These are phyloP conservation scores for Drosophila orosa DNA, from an alignment of 1,140 invertebrate genomes.

Conservation along the genomic window DNA sequence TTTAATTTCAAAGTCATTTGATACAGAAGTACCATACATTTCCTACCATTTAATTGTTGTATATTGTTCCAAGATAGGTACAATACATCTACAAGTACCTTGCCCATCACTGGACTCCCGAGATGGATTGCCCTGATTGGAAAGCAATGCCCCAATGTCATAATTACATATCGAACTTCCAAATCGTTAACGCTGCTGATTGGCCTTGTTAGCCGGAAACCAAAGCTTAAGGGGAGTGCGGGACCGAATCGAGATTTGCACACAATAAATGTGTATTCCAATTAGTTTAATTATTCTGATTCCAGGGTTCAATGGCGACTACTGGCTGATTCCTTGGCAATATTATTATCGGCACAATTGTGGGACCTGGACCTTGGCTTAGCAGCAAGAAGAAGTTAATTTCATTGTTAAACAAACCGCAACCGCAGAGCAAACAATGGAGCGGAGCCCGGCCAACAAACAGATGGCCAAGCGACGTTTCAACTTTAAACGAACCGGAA, in stretches of 20 bases:
- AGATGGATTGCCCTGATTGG: slow-evolving; percentile 13
- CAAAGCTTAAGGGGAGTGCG: background rate
- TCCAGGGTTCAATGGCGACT: slow-evolving; percentile 20
- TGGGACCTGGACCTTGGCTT: slow-evolving; percentile 20
- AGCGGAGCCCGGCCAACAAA: slow-evolving; percentile 31
- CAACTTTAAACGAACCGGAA: slow-evolving; percentile 80
- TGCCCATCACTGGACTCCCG: background rate
- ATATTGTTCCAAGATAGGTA: background rate
- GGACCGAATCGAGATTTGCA: slow-evolving; percentile 34
- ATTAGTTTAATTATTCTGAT: slow-evolving; percentile 50
- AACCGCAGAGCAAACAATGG: slow-evolving; percentile 65
- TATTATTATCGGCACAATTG: slow-evolving; percentile 36
- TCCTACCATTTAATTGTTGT: no score
- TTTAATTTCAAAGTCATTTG: no score
- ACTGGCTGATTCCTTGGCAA: slow-evolving; percentile 14
- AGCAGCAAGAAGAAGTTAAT: slow-evolving; percentile 64
- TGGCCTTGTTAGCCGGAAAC: slow-evolving; percentile 28
- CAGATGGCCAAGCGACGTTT: slow-evolving; percentile 66
- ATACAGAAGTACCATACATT: no score
- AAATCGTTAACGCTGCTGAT: slow-evolving; percentile 45
- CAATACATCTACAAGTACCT: background rate
- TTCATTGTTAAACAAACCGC: slow-evolving; percentile 74
- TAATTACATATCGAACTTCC: slow-evolving; percentile 45
- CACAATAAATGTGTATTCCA: slow-evolving; percentile 40
- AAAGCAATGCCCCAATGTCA: slow-evolving; percentile 45